phyloP scores from a whole-genome alignment of 64 coral and sea anemone genomes.

The Platygyra sinensis region DNA sequence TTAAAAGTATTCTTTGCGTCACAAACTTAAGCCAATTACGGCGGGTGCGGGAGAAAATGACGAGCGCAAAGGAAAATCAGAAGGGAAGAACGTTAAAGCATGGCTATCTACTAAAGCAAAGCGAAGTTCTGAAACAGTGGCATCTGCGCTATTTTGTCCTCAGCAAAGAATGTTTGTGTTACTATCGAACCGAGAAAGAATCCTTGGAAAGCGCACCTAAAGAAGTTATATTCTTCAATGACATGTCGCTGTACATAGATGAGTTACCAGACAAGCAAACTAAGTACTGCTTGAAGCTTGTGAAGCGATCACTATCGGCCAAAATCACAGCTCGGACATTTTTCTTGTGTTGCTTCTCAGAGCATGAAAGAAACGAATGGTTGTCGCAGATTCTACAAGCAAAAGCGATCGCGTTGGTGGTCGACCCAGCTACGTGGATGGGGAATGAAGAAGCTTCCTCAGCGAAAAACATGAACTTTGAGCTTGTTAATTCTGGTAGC shows the following conservation, averaged over 20 bases:
- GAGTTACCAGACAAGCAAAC: conserved; percentile 47
- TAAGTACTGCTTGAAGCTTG: conserved; percentile 80
- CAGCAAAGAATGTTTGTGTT: conserved; percentile 84
- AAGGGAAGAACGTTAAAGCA: conserved; percentile 41
- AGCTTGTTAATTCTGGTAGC: neutral
- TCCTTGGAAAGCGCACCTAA: conserved; percentile 53
- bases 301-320: conserved; percentile 47
- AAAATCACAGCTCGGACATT: conserved; percentile 52
- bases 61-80: neutral
- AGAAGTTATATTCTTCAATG: conserved; percentile 88
- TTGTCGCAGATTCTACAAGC: conserved; percentile 78
- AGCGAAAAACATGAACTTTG: neutral
- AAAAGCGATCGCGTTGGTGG: conserved; percentile 65
- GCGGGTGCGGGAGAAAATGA: neutral
- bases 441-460: neutral
- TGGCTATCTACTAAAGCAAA: conserved; percentile 85
- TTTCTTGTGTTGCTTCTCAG: conserved; percentile 59
- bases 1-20: neutral
- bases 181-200: conserved; percentile 72
- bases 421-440: conserved; percentile 50
- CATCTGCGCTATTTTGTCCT: conserved; percentile 87
- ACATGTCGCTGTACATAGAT: conserved; percentile 87
- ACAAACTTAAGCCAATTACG: neutral
- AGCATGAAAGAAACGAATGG: conserved; percentile 82
- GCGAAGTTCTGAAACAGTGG: conserved; percentile 85